These are phyloP conservation scores for Strongylocentrotus purpuratus DNA, from an alignment of 35 echinoderm and acorn worm genomes.

Conservation along the genomic window DNA sequence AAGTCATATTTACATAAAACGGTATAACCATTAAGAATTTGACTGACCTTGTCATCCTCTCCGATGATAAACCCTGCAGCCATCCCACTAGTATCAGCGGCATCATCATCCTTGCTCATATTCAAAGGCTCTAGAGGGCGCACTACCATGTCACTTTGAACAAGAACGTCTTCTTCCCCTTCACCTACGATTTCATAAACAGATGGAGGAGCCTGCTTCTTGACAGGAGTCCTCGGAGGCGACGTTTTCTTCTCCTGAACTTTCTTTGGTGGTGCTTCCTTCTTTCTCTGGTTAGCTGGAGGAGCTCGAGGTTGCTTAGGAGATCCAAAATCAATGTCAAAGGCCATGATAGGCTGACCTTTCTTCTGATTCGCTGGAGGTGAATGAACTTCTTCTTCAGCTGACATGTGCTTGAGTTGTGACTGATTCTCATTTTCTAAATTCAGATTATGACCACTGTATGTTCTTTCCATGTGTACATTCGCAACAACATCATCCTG, in stretches of 20 bases:
- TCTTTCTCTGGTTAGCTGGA: slow-evolving; percentile 43
- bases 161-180: not conserved
- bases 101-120: slow-evolving; percentile 24
- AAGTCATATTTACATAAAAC: too few species aligned
- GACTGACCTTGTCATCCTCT: slow-evolving; percentile 53
- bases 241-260: slow-evolving; percentile 40
- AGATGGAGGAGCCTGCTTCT: slow-evolving; percentile 35
- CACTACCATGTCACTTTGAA: slow-evolving; percentile 45
- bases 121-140: slow-evolving; percentile 56
- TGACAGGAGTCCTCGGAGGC: slow-evolving; percentile 10
- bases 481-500: not conserved
- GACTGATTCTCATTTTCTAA: not conserved
- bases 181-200: slow-evolving; percentile 69
- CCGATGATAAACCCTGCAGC: slow-evolving; percentile 81
- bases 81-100: slow-evolving; percentile 39
- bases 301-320: slow-evolving; percentile 33
- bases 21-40: not conserved
- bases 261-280: slow-evolving; percentile 12
- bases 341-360: slow-evolving; percentile 21
- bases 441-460: not conserved
- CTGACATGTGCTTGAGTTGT: not conserved
- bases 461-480: slow-evolving; percentile 6
- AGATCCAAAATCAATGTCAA: slow-evolving; percentile 25
- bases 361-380: slow-evolving; percentile 39
- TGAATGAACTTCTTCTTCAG: not conserved